A percentile compares a stretch with the other conserved stretches of the same genome.
phyloP scores from a whole-genome alignment of 2,797 vertebrate genomes.

The Benthosema pterotum region DNA sequence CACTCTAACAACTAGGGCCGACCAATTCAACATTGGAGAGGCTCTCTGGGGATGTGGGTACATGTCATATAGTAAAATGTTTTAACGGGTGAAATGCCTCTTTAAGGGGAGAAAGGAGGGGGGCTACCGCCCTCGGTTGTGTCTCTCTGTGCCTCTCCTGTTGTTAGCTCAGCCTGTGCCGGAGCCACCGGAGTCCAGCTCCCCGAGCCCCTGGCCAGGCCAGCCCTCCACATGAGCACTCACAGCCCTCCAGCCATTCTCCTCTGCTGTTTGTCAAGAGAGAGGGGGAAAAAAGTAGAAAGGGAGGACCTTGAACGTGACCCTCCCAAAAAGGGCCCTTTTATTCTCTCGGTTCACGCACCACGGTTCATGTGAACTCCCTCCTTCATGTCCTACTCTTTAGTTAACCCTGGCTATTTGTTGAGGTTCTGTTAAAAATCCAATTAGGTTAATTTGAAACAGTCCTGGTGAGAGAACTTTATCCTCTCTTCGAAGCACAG shows the following conservation, averaged over 20 bases:
- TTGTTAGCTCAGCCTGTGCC: constrained; percentile 40
- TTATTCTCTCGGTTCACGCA: constrained; percentile 59
- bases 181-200: constrained; percentile 38
- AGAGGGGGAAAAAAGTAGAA: no score
- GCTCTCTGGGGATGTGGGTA: no score
- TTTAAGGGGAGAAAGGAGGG: no score
- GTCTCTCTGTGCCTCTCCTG: constrained; percentile 16
- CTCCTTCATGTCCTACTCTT: constrained; percentile 65
- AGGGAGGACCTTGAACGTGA: constrained; percentile 72
- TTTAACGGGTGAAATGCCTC: no score
- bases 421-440: constrained; percentile 78
- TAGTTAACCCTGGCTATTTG: constrained; percentile 76
- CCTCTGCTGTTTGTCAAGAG: constrained; percentile 66
- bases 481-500: constrained; percentile 75
- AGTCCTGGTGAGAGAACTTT: constrained; percentile 75
- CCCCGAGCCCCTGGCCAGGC: constrained; percentile 44
- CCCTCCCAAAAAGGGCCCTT: constrained; percentile 61
- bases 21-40: no score
- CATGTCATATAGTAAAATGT: no score
- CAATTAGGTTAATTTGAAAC: constrained; percentile 83
- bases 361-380: constrained; percentile 51
- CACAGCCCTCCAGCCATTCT: constrained; percentile 62
- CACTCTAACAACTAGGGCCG: no score
- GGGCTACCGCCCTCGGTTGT: constrained; percentile 2
- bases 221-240: constrained; percentile 53